Conservation (phyloP, 2,113 vertebrate genomes). For the Pipra filicauda region DNA sequence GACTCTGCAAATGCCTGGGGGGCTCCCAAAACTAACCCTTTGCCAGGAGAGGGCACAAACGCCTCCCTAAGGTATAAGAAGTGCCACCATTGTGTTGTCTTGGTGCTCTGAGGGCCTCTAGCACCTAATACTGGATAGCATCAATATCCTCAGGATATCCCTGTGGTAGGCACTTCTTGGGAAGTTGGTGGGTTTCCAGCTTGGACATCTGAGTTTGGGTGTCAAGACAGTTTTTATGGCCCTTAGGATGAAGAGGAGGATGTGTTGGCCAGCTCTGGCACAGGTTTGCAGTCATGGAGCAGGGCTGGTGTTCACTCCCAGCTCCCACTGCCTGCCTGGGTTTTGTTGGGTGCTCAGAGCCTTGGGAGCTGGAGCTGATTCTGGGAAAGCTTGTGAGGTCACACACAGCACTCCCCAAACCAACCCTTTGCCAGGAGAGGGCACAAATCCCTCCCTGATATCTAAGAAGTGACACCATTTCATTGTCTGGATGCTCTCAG, state of each 20-base stretch:
- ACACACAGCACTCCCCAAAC: neutral
- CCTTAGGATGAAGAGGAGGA: neutral
- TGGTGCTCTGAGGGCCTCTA: neutral
- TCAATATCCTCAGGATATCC: rapidly evolving
- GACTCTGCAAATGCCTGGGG: neutral
- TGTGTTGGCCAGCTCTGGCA: neutral
- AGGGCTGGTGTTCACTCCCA: neutral
- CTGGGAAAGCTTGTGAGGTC: neutral
- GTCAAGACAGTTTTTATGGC: neutral
- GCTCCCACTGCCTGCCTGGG: neutral
- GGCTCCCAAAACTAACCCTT: neutral
- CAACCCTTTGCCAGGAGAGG: neutral
- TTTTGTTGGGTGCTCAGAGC: neutral
- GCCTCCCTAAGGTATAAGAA: neutral
- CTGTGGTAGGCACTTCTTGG: neutral
- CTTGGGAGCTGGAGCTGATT: neutral
- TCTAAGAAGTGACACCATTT: neutral
- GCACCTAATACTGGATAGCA: neutral
- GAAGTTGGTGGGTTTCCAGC: neutral
- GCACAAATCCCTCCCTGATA: neutral
- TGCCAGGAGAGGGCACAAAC: neutral
- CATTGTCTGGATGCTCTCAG: rapidly evolving
- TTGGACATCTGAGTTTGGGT: neutral
- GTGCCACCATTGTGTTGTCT: neutral
- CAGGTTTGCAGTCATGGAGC: neutral